These are phyloP conservation scores for Rhysida immarginata DNA, from an alignment of 1,140 invertebrate genomes.

Conservation along the genomic window DNA sequence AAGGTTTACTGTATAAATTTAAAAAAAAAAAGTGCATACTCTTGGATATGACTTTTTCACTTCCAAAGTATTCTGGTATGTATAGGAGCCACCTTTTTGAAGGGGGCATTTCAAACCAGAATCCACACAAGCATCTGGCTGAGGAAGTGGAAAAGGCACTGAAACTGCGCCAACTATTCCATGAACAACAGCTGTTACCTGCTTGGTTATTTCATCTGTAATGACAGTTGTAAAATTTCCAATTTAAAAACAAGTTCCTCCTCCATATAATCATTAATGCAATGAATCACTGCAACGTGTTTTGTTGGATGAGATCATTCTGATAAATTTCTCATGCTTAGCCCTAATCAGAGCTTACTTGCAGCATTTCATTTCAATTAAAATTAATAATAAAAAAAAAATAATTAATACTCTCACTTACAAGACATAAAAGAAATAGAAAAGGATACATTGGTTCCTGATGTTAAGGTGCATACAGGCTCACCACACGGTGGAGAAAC, in stretches of 20 bases:
- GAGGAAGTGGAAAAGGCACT: constrained; percentile 48
- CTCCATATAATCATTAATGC: too few relatives aligned
- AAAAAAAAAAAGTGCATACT: constrained; percentile 28
- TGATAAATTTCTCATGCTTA: too few relatives aligned
- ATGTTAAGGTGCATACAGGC: not conserved
- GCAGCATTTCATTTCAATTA: too few relatives aligned
- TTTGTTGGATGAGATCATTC: too few relatives aligned
- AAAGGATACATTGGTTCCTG: not conserved
- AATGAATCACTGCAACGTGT: too few relatives aligned
- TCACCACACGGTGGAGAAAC: not conserved
- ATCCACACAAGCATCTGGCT: constrained; percentile 47
- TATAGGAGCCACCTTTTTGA: constrained; percentile 35
- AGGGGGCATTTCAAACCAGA: constrained; percentile 50
- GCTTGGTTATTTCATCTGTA: constrained; percentile 31
- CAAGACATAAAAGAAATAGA: not conserved
- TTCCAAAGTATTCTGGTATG: constrained; percentile 41
- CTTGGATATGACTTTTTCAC: constrained; percentile 47
- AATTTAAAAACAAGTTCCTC: not conserved
- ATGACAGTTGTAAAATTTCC: constrained; percentile 12
- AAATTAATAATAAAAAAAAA: too few relatives aligned
- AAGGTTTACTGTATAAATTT: too few relatives aligned
- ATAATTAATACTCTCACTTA: not conserved
- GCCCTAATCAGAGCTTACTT: too few relatives aligned
- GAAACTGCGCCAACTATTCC: constrained; percentile 50
- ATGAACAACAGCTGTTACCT: constrained; percentile 45